Base-by-base conservation (phyloP, 2,888 invertebrate genomes). In the Rhaphigaster nebulosa region DNA sequence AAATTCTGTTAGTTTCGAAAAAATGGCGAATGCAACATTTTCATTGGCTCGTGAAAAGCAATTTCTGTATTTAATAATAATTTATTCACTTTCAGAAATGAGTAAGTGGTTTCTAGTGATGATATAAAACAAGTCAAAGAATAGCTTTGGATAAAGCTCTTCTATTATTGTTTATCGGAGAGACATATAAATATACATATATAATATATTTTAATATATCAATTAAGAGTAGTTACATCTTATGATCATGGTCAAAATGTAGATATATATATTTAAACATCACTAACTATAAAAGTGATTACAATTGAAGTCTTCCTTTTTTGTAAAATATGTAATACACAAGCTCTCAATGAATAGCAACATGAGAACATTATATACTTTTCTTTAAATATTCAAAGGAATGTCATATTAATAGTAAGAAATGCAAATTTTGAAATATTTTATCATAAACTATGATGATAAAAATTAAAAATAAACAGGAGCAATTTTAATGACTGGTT, bases 301-400 rank as follows among this genome's bases (percentile, higher is more conserved):
- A 90, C 41, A 90, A 90, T 90, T 90, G 87, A 90, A 87, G 90
- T 90, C 90, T 90, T 90, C 90, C 90, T 90, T 87, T 90, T 90
- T 87, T 90, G 87, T 90, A 90, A 87, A 87, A 89, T 65, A 65
- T 65, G 23, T 34, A 54, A 45, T 56, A 88, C 60, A 88, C 38
- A 88, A 56, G 45, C 45, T 84, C 84, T 84, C 45, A 84, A 45
- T 84, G 84, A 45, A 84, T 50, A 84, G 45, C 15, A 13, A 45
- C 26, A 50, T n/a, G 15, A n/a, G 84, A 41, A 84, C 45, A 84
- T 84, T 13, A 38, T 84, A n/a, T 84, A 50, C 45, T 41, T 41
- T 84, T 84, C n/a, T 84, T 84, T 41, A 50, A n/a, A 45, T 84
- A 84, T 84, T 84, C 12, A 41, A 38, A 10, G 8, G 60, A 60